Evolutionary conservation across 2,888 invertebrate genomes (phyloP), one percentile per base, ranked within the genome.

Genomic region (Drosophila meridionalis): DNA sequence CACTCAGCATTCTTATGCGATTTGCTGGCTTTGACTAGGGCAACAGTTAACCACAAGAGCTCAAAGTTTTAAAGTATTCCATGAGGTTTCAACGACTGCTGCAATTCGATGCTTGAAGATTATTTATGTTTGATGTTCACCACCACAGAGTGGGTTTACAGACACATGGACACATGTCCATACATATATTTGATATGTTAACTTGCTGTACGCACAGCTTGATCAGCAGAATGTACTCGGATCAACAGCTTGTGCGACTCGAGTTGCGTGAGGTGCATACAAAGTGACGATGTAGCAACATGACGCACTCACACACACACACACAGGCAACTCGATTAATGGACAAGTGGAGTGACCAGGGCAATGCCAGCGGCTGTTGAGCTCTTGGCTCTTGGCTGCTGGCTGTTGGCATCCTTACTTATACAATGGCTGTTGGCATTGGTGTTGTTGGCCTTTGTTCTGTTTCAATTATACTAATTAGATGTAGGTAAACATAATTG

Each of bases 401-500:
- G 38, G 42, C 42, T 65, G 62, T 45, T 63, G 67, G n/a, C 43
- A 53, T 55, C 68, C 64, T 68, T 59, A 66, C 45, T 47, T 45
- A 70, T 64, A 70, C 70, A 58, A 57, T 62, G 60, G 14, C 9
- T 40, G n/a, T 12, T 47, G 36, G 47, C 48, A n/a, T 14, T 14
- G 53, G 20, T 36, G 45, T 2, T 14, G 42, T 28, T 57, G 63
- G 61, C 74, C 73, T 86, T 87, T 90, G 85, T 76, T 74, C 89
- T 65, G 73, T 81, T 87, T 87, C 84, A 90, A 90, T 87, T 89
- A 87, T 69, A 79, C 82, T 87, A 87, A 87, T 87, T 87, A 89
- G 90, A 89, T 79, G 76, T 71, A 89, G 89, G 86, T 78, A 81
- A 87, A 90, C 87, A 87, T 90, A 89, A 90, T 87, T 87, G 82